Evolutionary conservation across 2,113 vertebrate genomes (phyloP).

Genomic region (Sphaerodactylus townsendi): DNA sequence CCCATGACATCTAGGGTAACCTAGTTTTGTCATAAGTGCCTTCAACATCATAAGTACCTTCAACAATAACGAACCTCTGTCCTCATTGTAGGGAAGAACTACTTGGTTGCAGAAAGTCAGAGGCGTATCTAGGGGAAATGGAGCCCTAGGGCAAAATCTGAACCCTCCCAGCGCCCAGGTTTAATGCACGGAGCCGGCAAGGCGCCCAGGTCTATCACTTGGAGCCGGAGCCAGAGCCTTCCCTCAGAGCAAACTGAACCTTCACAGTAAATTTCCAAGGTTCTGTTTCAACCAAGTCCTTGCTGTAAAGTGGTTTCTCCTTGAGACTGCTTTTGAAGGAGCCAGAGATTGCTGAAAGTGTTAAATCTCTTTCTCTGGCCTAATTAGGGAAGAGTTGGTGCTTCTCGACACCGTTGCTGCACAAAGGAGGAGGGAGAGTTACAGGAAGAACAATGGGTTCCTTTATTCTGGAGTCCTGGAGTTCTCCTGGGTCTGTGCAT

Average conservation of each 20-base stretch:
- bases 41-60: background rate
- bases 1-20: background rate
- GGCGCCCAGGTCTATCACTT: no score
- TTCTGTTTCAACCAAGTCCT: background rate
- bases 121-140: no score
- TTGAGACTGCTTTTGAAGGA: background rate
- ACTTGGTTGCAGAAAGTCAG: background rate
- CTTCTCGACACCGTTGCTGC: constrained; percentile 28
- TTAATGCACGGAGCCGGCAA: no score
- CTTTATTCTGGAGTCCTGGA: constrained; percentile 46
- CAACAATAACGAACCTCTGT: background rate
- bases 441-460: constrained; percentile 45
- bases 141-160: no score
- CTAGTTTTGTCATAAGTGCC: background rate
- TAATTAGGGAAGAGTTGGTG: constrained; percentile 44
- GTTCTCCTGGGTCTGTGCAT: constrained; percentile 33
- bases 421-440: background rate
- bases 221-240: no score
- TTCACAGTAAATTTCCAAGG: no score
- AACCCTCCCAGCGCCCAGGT: no score
- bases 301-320: background rate
- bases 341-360: constrained; percentile 24
- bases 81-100: background rate
- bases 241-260: no score
- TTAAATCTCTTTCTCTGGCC: constrained; percentile 52